A percentile compares a stretch with the other conserved stretches of the same genome.
phyloP scores from a whole-genome alignment of 2,113 vertebrate species.

The Platycercus adscitus region DNA sequence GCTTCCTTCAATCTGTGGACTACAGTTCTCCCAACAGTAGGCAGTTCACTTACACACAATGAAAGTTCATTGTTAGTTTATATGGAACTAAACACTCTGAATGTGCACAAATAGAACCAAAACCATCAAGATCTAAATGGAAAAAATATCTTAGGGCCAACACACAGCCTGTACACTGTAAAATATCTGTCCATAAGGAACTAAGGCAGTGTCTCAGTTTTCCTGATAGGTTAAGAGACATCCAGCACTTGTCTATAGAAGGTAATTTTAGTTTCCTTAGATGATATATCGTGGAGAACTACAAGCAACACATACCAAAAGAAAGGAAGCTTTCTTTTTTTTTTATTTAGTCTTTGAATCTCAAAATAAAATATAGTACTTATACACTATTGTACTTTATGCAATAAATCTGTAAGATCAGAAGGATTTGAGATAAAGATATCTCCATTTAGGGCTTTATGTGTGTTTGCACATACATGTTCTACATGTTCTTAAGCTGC shows the following conservation, averaged over 20 bases:
- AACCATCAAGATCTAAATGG: neutral
- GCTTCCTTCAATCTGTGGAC: neutral
- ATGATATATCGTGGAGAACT: neutral
- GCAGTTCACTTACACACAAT: neutral
- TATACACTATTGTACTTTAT: neutral
- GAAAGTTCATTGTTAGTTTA: neutral
- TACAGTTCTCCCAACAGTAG: neutral
- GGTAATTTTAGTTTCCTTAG: neutral
- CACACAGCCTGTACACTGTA: neutral
- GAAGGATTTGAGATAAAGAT: neutral
- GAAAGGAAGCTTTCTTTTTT: neutral
- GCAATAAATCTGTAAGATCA: neutral
- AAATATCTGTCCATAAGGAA: neutral
- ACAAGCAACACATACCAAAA: neutral
- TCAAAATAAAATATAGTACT: neutral
- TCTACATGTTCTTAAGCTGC: neutral
- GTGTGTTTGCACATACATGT: neutral
- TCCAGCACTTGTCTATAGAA: neutral
- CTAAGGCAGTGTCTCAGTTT: neutral
- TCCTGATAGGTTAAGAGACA: neutral
- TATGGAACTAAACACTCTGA: neutral
- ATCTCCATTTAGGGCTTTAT: neutral
- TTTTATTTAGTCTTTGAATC: neutral
- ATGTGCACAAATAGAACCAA: neutral
- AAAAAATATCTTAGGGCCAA: neutral